phyloP scores from a whole-genome alignment of 2,888 invertebrate genomes.

The Archips crataeganus region DNA sequence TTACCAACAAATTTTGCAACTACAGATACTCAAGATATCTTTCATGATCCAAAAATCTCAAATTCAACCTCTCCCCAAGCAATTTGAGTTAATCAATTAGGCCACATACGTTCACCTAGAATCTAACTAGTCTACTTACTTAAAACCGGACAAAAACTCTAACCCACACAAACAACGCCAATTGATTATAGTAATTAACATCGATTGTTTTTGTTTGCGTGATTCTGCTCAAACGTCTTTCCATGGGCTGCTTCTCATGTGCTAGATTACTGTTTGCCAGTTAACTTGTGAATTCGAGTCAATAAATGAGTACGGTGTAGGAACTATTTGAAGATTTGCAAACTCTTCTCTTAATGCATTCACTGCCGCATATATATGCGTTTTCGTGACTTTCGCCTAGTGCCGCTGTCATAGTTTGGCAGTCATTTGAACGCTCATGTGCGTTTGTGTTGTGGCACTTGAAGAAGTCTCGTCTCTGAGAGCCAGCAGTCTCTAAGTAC shows the following conservation, averaged over 20 bases:
- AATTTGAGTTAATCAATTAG: constrained; percentile 6
- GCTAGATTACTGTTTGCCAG: constrained; percentile 42
- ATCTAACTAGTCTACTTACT: constrained; percentile 15
- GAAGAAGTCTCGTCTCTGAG: too few species aligned
- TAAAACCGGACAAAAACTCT: constrained; percentile 22
- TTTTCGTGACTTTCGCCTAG: too few species aligned
- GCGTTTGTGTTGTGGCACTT: too few species aligned
- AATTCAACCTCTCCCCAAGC: neutral
- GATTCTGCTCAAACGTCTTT: constrained; percentile 45
- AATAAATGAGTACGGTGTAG: too few species aligned
- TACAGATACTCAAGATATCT: too few species aligned
- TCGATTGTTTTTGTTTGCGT: constrained; percentile 28
- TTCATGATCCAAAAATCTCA: neutral
- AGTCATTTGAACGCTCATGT: too few species aligned
- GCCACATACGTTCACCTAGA: constrained; percentile 28
- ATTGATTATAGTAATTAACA: constrained; percentile 35
- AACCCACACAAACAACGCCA: constrained; percentile 32
- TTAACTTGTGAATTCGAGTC: neutral
- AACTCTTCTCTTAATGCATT: too few species aligned
- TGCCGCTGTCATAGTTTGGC: too few species aligned
- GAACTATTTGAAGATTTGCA: too few species aligned
- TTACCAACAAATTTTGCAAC: too few species aligned
- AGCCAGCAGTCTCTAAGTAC: too few species aligned
- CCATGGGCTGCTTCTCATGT: constrained; percentile 56
- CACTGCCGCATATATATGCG: too few species aligned